Percentiles rank a stretch among this genome's conserved stretches.
Evolutionary conservation across 2,888 invertebrate species (phyloP).

Genomic region (Nephrotoma appendiculata): DNA sequence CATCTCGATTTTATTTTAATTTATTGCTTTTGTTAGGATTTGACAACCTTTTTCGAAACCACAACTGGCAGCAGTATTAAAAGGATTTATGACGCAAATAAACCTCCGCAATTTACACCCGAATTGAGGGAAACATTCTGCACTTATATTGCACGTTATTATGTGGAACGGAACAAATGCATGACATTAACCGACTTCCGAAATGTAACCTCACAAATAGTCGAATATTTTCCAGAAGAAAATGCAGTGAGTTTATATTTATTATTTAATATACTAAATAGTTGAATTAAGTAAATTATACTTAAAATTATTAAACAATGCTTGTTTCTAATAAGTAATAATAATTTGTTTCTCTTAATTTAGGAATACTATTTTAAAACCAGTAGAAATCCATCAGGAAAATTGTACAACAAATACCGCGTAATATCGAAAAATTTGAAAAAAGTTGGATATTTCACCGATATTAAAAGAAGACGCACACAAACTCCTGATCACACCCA

Average conservation of each 20-base stretch:
- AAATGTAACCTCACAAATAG: neutral
- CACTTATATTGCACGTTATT: neutral
- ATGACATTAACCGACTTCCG: neutral
- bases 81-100: neutral
- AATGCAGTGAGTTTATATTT: neutral
- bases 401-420: neutral
- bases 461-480: neutral
- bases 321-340: neutral
- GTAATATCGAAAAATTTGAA: neutral
- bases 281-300: neutral
- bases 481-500: neutral
- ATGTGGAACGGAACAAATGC: neutral
- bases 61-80: neutral
- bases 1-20: neutral
- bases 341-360: neutral
- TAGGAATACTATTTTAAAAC: neutral
- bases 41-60: neutral
- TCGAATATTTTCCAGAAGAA: neutral
- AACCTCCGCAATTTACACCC: neutral
- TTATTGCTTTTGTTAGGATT: neutral
- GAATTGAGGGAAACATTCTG: neutral
- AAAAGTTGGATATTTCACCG: neutral
- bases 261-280: neutral
- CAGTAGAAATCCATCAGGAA: neutral
- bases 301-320: neutral